phyloP scores from a whole-genome alignment of 2,113 vertebrate species.

The Ceratotherium simum region DNA sequence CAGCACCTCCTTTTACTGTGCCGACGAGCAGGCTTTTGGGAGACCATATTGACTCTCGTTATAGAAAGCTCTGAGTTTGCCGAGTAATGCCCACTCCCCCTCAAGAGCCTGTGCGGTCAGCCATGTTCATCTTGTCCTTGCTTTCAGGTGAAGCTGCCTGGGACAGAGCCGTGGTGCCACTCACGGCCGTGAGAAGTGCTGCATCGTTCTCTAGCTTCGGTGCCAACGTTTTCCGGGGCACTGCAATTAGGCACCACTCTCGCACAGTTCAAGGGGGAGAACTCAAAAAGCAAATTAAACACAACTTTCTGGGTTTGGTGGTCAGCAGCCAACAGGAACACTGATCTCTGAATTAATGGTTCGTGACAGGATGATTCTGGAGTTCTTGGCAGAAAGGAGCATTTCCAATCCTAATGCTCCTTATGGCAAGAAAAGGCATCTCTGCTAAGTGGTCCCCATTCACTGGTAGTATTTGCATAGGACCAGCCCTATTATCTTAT shows the following conservation, averaged over 20 bases:
- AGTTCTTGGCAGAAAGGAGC: slow-evolving; percentile 84
- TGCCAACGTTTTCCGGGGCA: slow-evolving; percentile 1
- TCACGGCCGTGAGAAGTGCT: background rate
- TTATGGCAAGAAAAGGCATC: slow-evolving; percentile 66
- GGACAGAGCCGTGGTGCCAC: rapidly evolving
- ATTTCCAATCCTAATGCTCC: slow-evolving; percentile 78
- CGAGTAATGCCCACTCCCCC: slow-evolving; percentile 18
- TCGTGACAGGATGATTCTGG: slow-evolving; percentile 86
- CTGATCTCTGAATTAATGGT: slow-evolving; percentile 85
- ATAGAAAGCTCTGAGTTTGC: slow-evolving; percentile 47
- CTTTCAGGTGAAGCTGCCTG: slow-evolving; percentile 16
- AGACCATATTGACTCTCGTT: background rate
- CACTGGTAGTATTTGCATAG: slow-evolving; percentile 46
- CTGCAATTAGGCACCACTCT: slow-evolving; percentile 40
- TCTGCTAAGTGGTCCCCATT: slow-evolving; percentile 33
- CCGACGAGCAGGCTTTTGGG: background rate
- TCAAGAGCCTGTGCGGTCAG: background rate
- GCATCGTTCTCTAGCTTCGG: background rate
- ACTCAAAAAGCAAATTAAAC: slow-evolving; percentile 85
- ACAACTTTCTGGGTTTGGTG: slow-evolving; percentile 85
- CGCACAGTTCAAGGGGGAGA: slow-evolving; percentile 60
- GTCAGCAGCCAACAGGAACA: slow-evolving; percentile 84
- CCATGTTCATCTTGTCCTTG: slow-evolving; percentile 5
- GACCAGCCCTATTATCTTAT: slow-evolving; percentile 52
- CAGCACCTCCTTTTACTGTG: background rate